Evolutionary conservation across 2,113 vertebrate genomes (phyloP).

Genomic region (Charina bottae): DNA sequence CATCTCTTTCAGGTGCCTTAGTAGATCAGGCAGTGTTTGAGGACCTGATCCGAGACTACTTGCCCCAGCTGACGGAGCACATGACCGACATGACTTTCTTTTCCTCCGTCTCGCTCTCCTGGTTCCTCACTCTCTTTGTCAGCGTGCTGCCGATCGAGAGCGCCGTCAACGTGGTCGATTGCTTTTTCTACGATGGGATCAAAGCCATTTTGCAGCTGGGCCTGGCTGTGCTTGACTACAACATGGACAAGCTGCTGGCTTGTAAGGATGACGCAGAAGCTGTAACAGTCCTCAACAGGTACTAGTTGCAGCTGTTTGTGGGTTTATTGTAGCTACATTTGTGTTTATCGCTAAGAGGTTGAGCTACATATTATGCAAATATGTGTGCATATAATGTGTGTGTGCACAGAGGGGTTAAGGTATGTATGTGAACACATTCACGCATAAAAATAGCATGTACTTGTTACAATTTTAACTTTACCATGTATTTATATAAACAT

Average conservation of each 20-base stretch:
- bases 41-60: constrained; percentile 91
- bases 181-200: constrained; percentile 97
- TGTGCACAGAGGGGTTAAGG: background rate
- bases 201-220: constrained; percentile 94
- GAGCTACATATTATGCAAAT: background rate
- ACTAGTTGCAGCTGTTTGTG: background rate
- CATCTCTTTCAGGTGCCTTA: constrained; percentile 85
- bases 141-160: constrained; percentile 96
- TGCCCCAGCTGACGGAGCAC: constrained; percentile 94
- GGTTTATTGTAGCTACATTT: background rate
- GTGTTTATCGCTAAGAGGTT: background rate
- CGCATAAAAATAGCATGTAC: no score
- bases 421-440: background rate
- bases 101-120: constrained; percentile 95
- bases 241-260: constrained; percentile 89
- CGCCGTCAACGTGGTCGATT: constrained; percentile 96
- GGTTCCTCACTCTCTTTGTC: constrained; percentile 99
- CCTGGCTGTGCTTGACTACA: constrained; percentile 91
- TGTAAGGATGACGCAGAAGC: constrained; percentile 96
- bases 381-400: background rate
- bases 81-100: constrained; percentile 97
- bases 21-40: constrained; percentile 99
- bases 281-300: constrained; percentile 95
- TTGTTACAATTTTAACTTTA: no score
- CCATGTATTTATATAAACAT: no score